phyloP scores from a whole-genome alignment of 2,888 invertebrate genomes.

The Lordiphosa fenestrarum region DNA sequence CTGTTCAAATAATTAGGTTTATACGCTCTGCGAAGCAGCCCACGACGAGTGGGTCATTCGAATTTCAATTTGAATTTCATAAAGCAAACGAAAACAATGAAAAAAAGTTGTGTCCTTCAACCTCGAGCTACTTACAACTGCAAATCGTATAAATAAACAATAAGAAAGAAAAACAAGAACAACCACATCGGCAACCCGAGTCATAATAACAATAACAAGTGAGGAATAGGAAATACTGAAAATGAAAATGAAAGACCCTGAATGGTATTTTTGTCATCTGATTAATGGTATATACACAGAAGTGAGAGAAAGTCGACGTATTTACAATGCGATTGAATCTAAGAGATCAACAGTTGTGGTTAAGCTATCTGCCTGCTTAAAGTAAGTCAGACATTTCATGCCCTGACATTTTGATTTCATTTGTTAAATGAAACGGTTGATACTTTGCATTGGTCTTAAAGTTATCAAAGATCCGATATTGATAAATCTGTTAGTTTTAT shows the following conservation, averaged over 20 bases:
- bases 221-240: slow-evolving; percentile 7
- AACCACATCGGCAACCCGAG: slow-evolving; percentile 21
- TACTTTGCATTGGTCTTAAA: too few relatives aligned
- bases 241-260: slow-evolving; percentile 11
- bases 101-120: slow-evolving; percentile 55
- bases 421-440: too few relatives aligned
- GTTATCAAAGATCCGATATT: too few relatives aligned
- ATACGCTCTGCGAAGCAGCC: slow-evolving; percentile 34
- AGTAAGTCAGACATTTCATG: too few relatives aligned
- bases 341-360: too few relatives aligned
- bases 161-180: slow-evolving; percentile 1
- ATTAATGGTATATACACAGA: background rate
- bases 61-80: slow-evolving; percentile 52
- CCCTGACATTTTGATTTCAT: too few relatives aligned
- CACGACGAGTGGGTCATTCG: slow-evolving; percentile 23
- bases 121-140: slow-evolving; percentile 31
- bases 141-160: slow-evolving; percentile 30
- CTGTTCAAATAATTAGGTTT: slow-evolving; percentile 72
- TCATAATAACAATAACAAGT: slow-evolving; percentile 25
- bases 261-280: slow-evolving; percentile 11
- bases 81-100: slow-evolving; percentile 49
- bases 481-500: too few relatives aligned
- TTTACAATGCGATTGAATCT: too few relatives aligned
- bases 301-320: too few relatives aligned
- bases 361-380: too few relatives aligned